Evolutionary conservation across 2,113 vertebrate species (phyloP), one percentile per base, ranked within the genome.

Genomic region (Gymnobelideus leadbeateri): DNA sequence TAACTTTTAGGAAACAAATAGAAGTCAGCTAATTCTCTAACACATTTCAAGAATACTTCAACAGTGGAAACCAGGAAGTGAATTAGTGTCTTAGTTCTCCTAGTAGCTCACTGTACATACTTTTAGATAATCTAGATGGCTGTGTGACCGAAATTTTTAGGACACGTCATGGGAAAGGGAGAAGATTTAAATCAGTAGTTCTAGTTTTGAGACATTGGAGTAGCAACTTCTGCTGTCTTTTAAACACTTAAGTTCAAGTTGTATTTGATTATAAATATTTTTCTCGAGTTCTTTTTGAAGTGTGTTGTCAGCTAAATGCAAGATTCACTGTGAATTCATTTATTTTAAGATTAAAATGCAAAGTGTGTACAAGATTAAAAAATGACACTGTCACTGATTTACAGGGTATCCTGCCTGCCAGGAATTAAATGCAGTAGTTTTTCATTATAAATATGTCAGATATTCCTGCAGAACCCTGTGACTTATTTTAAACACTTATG

Each of bases 401-500:
- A 97, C 77, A 97, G 53, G 96, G 54, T 97, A 43, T 95, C 89
- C 95, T 98, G 96, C 84, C 95, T 97, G 96, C 95, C 94, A 97
- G 95, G 94, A 97, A 97, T 98, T 98, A 98, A 97, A 97, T 96
- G 95, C 93, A 92, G 84, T 95, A 94, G 47, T 53, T 97, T 98
- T 98, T 98, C 97, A 98, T 98, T 98, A 97, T 95, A 95, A 97
- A 97, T 92, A 92, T 98, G 98, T 98, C 98, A 98, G 26, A 95
- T 97, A 95, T 68, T 97, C 95, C 98, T 95, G 96, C 96, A 92
- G 96, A 97, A 93, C 91, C 93, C 91, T 91, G 91, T 97, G 97
- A 98, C 91, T 98, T 98, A 98, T 95, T 98, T 98, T 97, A 98
- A 98, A 98, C 90, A 97, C 94, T 98, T 98, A 97, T 94, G 96